Base-by-base conservation (phyloP, 2,113 vertebrate species). In the Odocoileus hemionus region DNA sequence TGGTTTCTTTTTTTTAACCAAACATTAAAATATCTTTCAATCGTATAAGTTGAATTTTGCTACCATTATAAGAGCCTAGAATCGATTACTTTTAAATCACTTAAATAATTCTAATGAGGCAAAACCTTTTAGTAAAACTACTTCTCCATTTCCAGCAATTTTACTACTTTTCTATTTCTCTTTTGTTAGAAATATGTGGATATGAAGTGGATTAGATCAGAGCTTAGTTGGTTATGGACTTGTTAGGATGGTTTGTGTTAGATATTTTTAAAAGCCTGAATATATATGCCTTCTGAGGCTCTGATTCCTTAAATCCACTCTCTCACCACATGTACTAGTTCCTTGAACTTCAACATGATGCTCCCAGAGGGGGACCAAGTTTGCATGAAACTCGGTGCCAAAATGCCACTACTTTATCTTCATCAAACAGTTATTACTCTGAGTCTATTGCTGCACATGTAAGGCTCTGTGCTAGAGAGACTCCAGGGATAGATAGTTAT, bases 21-120 rank as follows among this genome's bases (percentile, higher is more conserved):
- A 93, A 74, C 6, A 76, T 64, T 86, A 78, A 61, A 89, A 23
- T 79, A 28, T 26, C 57, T 96, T 92, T 89, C 4, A 45, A 80
- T 86, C 11, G 1, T 60, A 0, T 36, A 95, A 82, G 43, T 52
- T 25, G 33, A 79, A 92, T 50, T 96, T 95, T 89, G 43, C 67
- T 93, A 36, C 10, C 16, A 70, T 87, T 85, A 86, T 54, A 93
- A 97, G 92, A 91, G 30, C 12, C 26, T 36, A 43, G 16, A 4
- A 25, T 82, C 47, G 58, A 91, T 45, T 94, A 36, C 43, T 92
- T 94, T 97, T 61, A 91, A 86, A 70, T 60, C 58, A 76, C 57
- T 96, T 91, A 93, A 97, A 45, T 94, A 67, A 96, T 61, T 88
- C 58, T 70, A 80, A 85, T 7, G 61, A 85, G 39, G 30, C 25